These are phyloP conservation scores for Biston stratarius DNA, from an alignment of 2,888 invertebrate species.

Conservation along the genomic window DNA sequence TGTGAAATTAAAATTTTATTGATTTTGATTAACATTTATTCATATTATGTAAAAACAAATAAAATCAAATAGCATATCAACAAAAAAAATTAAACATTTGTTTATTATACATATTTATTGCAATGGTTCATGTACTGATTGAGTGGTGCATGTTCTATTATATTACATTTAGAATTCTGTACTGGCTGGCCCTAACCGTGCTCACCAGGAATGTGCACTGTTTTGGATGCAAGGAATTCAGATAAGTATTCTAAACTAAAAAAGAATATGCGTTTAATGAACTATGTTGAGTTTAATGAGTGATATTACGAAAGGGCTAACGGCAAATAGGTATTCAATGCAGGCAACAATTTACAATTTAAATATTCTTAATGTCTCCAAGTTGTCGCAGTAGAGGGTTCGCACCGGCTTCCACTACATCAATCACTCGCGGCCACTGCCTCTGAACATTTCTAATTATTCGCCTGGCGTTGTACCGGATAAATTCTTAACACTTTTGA, in stretches of 20 bases:
- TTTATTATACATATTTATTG: too few species aligned
- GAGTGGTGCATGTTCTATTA: not conserved
- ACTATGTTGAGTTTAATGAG: conserved; percentile 48
- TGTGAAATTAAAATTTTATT: too few species aligned
- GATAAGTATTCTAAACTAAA: conserved; percentile 23
- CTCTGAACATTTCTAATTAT: conserved; percentile 85
- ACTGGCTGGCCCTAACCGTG: too few species aligned
- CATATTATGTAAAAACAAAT: too few species aligned
- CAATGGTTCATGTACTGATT: not conserved
- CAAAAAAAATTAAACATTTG: too few species aligned
- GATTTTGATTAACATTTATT: too few species aligned
- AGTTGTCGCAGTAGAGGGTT: conserved; percentile 72
- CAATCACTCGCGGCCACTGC: conserved; percentile 85
- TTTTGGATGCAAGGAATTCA: conserved; percentile 24
- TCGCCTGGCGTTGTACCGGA: conserved; percentile 70
- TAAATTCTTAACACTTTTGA: conserved; percentile 60
- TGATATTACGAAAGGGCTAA: conserved; percentile 69
- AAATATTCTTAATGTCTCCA: conserved; percentile 86
- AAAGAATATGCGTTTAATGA: conserved; percentile 40
- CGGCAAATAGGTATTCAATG: conserved; percentile 83
- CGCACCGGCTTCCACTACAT: conserved; percentile 82
- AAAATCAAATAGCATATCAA: too few species aligned
- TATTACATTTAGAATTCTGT: too few species aligned
- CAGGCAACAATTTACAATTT: conserved; percentile 85
- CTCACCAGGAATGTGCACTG: not conserved